Percentiles rank a stretch among this genome's conserved stretches.
Conservation (phyloP, 2,113 vertebrate genomes). For the Xerus inauris region DNA sequence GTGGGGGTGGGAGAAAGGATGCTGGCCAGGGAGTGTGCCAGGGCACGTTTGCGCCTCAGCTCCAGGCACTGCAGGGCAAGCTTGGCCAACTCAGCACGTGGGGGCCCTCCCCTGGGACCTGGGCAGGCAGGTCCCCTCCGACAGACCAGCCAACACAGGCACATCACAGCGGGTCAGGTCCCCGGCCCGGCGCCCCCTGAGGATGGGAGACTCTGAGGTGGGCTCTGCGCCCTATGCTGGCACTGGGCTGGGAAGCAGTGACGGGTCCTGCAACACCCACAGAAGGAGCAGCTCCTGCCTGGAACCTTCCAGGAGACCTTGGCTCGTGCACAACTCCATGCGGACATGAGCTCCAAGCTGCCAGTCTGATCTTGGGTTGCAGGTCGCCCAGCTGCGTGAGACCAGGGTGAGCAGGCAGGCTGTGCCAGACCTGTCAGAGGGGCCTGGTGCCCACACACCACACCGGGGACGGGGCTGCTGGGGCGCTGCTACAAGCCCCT, state of each 20-base stretch:
- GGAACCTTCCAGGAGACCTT: neutral
- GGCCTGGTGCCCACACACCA: no score
- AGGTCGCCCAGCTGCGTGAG: no score
- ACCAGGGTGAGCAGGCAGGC: no score
- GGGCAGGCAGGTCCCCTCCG: neutral
- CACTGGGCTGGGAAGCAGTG: no score
- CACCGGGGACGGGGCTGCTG: no score
- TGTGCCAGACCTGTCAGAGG: no score
- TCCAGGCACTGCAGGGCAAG: accelerated
- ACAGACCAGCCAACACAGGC: neutral
- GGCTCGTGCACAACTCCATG: accelerated
- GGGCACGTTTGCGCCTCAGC: neutral
- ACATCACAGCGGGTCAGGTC: neutral
- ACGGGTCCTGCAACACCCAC: neutral
- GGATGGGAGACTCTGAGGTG: neutral
- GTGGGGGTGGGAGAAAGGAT: no score
- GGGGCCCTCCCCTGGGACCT: no score
- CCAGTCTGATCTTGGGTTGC: neutral
- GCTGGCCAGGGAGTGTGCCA: neutral
- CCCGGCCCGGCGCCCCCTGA: accelerated
- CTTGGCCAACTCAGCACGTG: accelerated
- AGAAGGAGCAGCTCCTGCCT: neutral
- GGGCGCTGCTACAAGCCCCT: accelerated
- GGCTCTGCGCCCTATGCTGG: neutral
- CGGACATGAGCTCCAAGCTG: neutral